These are phyloP conservation scores for Australoheros facetus DNA, from an alignment of 2,797 vertebrate genomes.

Conservation along the genomic window DNA sequence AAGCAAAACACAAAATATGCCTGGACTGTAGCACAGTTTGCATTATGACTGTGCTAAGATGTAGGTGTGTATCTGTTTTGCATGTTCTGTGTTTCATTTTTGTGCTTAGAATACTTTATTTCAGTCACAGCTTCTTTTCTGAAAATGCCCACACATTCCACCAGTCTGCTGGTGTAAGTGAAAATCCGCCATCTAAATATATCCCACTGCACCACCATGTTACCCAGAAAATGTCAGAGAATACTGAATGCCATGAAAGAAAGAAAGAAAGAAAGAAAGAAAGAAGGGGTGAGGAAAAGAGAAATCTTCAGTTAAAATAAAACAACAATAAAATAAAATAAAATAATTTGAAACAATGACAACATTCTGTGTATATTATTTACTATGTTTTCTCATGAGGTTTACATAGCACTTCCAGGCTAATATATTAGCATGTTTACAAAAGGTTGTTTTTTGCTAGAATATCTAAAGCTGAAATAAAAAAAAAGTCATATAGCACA, in stretches of 20 bases:
- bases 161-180: not conserved
- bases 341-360: not conserved
- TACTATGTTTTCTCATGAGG: not conserved
- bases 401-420: not conserved
- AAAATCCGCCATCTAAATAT: slow-evolving; percentile 44
- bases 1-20: slow-evolving; percentile 58
- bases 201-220: not conserved
- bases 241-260: not conserved
- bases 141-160: slow-evolving; percentile 9
- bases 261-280: not conserved
- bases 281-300: not conserved
- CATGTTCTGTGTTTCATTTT: slow-evolving; percentile 24
- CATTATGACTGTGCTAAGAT: slow-evolving; percentile 12
- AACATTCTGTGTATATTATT: not conserved
- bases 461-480: not conserved
- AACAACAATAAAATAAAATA: not conserved
- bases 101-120: slow-evolving; percentile 10
- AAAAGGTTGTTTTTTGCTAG: not conserved
- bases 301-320: not conserved
- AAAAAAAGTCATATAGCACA: not conserved
- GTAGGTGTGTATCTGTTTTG: slow-evolving; percentile 28
- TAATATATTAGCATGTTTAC: not conserved
- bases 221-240: slow-evolving; percentile 14
- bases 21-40: slow-evolving; percentile 33
- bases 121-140: slow-evolving; percentile 1